Base-by-base conservation (phyloP, 2,113 vertebrate genomes). In the Corydoras sp. region DNA sequence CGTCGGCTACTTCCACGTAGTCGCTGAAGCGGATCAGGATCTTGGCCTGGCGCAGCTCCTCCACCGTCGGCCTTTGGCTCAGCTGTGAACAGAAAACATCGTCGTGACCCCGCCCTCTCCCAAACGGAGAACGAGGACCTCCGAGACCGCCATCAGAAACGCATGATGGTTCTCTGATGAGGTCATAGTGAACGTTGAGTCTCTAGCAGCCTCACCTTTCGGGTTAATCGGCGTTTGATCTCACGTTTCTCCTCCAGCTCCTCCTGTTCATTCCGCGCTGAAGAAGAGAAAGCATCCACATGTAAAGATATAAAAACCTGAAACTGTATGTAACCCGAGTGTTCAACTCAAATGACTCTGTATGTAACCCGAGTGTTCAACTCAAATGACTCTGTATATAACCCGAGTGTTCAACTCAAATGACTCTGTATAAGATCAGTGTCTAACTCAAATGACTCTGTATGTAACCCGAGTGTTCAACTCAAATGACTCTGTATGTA, bases 181-280 rank as follows among this genome's bases (percentile, higher is more conserved):
- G 1, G 18, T 24, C 18, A 24, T 2, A 24, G 18, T 2, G 18
- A 24, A 24, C 18, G 35, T 43, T 14, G 49, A 62, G 49, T 24
- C 58, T 10, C 8, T 3, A 9, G 18, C 12, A 4, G 51, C 68
- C 76, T 92, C 80, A 99, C 97, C 94, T 99, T 99, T 50, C 95
- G 91, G 11, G 95, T 89, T 77, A 99, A 90, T 83, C 95, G 88
- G 65, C 94, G 91, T 81, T 97, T 98, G 80, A 99, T 94, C 86
- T 99, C 97, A 80, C 96, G 88, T 81, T 99, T 99, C 85, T 99
- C 96, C 80, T 99, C 97, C 79, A 99, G 93, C 59, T 98, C 95
- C 76, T 99, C 97, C 81, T 94, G 95, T 77, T 99, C 96, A 84
- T 99, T 99, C 65, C 93, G 92, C 74, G 96, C 97, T 98, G 89